phyloP scores from a whole-genome alignment of 2,113 vertebrate species.

The Irena cyanogastra region DNA sequence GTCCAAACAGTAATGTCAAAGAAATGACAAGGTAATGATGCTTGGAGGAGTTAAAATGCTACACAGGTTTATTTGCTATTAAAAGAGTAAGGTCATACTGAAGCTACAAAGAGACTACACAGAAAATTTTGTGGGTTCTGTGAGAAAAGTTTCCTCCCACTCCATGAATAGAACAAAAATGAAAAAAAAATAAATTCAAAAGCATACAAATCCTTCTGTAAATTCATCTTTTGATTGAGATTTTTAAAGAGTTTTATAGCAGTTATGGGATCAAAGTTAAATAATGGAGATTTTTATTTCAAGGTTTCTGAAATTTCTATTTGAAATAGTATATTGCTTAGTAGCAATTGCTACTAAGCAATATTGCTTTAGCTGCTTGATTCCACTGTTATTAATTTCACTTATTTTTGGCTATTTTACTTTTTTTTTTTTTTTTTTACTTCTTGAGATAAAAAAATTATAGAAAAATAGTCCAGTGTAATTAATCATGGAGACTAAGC shows the following conservation, averaged over 20 bases:
- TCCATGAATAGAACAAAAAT: background rate
- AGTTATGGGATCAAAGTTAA: background rate
- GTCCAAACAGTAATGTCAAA: background rate
- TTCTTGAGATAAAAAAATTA: background rate
- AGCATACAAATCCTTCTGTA: background rate
- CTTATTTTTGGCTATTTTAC: background rate
- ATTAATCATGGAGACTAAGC: background rate
- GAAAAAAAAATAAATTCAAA: background rate
- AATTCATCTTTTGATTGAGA: background rate
- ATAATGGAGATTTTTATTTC: background rate
- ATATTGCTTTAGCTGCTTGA: background rate
- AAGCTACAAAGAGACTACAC: background rate
- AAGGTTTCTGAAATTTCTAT: background rate
- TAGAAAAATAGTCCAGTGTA: background rate
- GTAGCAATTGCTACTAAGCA: too few species aligned
- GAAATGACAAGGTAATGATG: conserved; percentile 2
- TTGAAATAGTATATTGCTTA: background rate
- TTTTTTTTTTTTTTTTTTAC: background rate
- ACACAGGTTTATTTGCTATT: background rate
- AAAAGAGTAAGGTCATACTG: background rate
- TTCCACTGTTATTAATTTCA: background rate
- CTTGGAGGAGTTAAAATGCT: background rate
- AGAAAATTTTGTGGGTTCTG: background rate
- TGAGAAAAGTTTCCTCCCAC: background rate
- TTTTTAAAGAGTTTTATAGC: background rate